phyloP scores from a whole-genome alignment of 2,888 invertebrate species.

The Melieria picta region DNA sequence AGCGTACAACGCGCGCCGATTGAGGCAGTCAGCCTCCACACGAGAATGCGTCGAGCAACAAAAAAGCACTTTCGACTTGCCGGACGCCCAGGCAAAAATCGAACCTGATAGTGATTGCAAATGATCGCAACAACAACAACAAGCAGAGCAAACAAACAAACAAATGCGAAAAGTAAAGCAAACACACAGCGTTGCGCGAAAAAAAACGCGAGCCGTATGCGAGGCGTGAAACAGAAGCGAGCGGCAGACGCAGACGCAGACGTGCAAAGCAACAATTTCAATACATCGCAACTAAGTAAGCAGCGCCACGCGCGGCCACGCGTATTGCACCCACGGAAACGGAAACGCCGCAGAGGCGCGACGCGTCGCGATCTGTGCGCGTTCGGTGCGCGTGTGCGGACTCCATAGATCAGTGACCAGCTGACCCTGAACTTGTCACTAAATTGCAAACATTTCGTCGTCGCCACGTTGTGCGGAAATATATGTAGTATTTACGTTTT shows the following conservation, averaged over 20 bases:
- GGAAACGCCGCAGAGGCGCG: conserved; percentile 3
- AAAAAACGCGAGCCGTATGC: not conserved
- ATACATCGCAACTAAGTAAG: too few relatives aligned
- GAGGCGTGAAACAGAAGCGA: too few relatives aligned
- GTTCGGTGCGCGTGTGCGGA: not conserved
- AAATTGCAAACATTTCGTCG: not conserved
- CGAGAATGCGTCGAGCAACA: not conserved
- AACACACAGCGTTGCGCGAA: not conserved
- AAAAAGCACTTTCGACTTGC: conserved; percentile 1
- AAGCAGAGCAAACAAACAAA: conserved; percentile 3
- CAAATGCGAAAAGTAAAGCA: not conserved
- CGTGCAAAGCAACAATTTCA: too few relatives aligned
- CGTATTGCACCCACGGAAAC: conserved; percentile 27
- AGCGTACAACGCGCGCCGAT: conserved; percentile 14
- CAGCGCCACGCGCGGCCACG: not conserved
- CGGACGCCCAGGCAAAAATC: conserved; percentile 27
- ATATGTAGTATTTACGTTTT: not conserved
- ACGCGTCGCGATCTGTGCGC: not conserved
- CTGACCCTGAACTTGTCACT: conserved; percentile 26
- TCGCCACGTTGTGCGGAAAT: not conserved
- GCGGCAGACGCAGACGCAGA: too few relatives aligned
- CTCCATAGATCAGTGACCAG: not conserved
- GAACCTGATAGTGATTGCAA: not conserved
- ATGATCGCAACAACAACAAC: not conserved
- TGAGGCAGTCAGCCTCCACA: conserved; percentile 8